Base-by-base conservation (phyloP, 1,140 invertebrate species). In the Sesamia nonagrioides region DNA sequence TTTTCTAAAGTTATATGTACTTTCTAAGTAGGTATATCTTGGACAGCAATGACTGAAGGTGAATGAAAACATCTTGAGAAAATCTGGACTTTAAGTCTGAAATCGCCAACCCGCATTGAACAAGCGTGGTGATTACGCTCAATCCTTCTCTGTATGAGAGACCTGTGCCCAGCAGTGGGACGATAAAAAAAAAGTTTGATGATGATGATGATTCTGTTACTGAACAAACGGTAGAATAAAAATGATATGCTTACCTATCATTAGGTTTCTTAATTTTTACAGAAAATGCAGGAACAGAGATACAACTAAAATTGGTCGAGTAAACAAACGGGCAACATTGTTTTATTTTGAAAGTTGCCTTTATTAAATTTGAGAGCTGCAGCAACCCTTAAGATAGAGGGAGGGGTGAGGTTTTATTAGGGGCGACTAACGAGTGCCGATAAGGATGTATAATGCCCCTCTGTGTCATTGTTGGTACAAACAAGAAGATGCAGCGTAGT, bases 371-470 rank as follows among this genome's bases (percentile, higher is more conserved):
- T 91, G 85, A 89, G 90, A 91, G 86, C 86, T 86, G 85, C 84
- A 91, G 81, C 91, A 91, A 80, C 91, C 91, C 92, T 92, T 87
- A 84, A 90, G 90, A 92, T 94, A 89, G 84, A 91, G 87, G 90
- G 92, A n/a, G n/a, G n/a, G n/a, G 89, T 84, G 80, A 88, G 89
- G 88, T 92, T 92, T 92, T 92, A 92, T 92, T 92, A 92, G 91
- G 91, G 91, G 90, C 84, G 88, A 88, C 88, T 92, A 92, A 94
- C 89, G 91, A 92, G 91, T 92, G 86, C 79, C 88, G 92, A 93
- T 93, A 93, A 94, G 91, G 87, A 92, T 86, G 86, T 86, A 88
- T 92, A 88, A 94, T 92, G 87, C 89, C 89, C 88, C 88, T 91
- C 86, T 77, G 84, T 69, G 80, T 52, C 66, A 71, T 15, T 72